Percentiles rank a stretch among this genome's conserved stretches.
Evolutionary conservation across 2,113 vertebrate species (phyloP).

Genomic region (Hippocampus zosterae): DNA sequence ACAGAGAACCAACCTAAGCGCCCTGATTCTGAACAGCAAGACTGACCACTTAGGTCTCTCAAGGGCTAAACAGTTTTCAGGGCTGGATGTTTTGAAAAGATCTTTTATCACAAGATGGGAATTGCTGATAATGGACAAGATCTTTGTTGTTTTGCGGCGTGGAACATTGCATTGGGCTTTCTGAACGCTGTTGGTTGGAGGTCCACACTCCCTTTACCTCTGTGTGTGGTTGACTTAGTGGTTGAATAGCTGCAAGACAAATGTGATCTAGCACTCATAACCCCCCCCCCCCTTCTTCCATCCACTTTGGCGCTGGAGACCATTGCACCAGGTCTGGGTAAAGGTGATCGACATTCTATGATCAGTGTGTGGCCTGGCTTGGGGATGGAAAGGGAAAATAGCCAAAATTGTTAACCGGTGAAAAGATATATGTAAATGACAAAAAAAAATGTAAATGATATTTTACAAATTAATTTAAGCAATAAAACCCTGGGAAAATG

Average conservation of each 20-base stretch:
- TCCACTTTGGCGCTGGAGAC: slow-evolving; percentile 48
- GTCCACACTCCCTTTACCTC: slow-evolving; percentile 51
- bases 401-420: slow-evolving; percentile 63
- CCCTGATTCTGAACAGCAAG: slow-evolving; percentile 30
- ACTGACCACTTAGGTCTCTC: slow-evolving; percentile 44
- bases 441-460: slow-evolving; percentile 63
- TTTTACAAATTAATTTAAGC: slow-evolving; percentile 75
- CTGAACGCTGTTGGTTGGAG: slow-evolving; percentile 52
- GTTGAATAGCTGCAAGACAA: too few relatives aligned
- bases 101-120: slow-evolving; percentile 24
- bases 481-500: slow-evolving; percentile 66
- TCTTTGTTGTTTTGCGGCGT: slow-evolving; percentile 40
- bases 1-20: slow-evolving; percentile 28
- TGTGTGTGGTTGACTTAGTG: slow-evolving; percentile 55
- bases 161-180: slow-evolving; percentile 48
- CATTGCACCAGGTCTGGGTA: slow-evolving; percentile 62
- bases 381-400: slow-evolving; percentile 51
- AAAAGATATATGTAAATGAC: slow-evolving; percentile 47
- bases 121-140: slow-evolving; percentile 21
- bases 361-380: slow-evolving; percentile 44
- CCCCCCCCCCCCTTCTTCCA: not conserved
- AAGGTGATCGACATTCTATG: slow-evolving; percentile 42
- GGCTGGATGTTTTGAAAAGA: slow-evolving; percentile 36
- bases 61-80: slow-evolving; percentile 65
- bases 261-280: slow-evolving; percentile 2